phyloP scores from a whole-genome alignment of 1,140 invertebrate genomes.

The Globodera ellingtonae region DNA sequence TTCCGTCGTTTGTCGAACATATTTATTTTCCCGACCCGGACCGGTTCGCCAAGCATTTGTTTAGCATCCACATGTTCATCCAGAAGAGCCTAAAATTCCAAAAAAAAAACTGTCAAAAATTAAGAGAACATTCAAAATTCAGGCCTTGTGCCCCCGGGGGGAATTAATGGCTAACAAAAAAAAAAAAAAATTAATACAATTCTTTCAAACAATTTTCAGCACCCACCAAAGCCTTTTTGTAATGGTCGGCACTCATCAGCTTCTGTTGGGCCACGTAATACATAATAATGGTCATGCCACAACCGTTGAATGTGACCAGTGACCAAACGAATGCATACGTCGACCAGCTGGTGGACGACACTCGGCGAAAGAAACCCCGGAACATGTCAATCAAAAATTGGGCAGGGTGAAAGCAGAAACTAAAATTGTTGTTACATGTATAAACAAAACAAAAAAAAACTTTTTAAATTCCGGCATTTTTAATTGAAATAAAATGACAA shows the following conservation, averaged over 20 bases:
- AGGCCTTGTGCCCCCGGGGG: too few relatives aligned
- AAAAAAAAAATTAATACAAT: not conserved
- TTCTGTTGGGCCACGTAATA: conserved; percentile 8
- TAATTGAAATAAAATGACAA: too few relatives aligned
- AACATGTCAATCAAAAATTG: not conserved
- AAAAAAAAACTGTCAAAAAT: conserved; percentile 8
- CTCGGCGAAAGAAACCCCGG: not conserved
- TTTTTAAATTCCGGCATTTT: too few relatives aligned
- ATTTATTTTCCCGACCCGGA: conserved; percentile 55
- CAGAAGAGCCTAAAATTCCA: conserved; percentile 55
- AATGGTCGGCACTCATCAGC: not conserved
- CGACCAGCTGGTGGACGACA: not conserved
- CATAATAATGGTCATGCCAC: not conserved
- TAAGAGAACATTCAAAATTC: not conserved
- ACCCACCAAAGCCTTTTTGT: conserved; percentile 19
- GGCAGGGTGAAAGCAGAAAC: too few relatives aligned
- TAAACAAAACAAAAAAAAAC: not conserved
- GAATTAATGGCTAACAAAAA: too few relatives aligned
- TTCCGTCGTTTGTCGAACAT: conserved; percentile 52
- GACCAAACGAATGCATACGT: not conserved
- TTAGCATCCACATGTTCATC: conserved; percentile 49
- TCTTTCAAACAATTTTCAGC: not conserved
- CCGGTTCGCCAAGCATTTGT: conserved; percentile 51
- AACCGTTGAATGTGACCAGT: not conserved
- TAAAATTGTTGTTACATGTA: not conserved